Evolutionary conservation across 2,797 vertebrate genomes (phyloP), one percentile per base, ranked within the genome.

Genomic region (Epinephelus malabaricus): DNA sequence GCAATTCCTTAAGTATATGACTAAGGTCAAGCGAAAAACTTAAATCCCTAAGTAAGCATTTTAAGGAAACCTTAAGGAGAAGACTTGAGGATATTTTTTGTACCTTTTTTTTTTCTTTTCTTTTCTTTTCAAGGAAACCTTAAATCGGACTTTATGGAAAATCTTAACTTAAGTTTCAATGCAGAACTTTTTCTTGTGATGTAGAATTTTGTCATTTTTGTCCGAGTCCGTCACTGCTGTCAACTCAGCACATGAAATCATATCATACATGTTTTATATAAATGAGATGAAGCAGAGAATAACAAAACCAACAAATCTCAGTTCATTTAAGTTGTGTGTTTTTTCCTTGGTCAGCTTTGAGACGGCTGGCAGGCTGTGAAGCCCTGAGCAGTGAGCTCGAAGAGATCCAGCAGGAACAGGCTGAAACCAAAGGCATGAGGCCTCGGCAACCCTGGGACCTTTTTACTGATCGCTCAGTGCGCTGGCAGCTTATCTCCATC

Each of bases 371-470:
- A 58, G 97, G 97, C 30, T 92, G 89, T 38, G 82, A 84, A 1
- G 96, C 96, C 61, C 81, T 96, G 78, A 92, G 62, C 3, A 88
- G 53, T 0, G 97, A 99, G 92, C 89, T 98, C 50, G 94, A 95
- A 15, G 97, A 99, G 87, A 96, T 98, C 82, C 89, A 96, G 85
- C 93, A 95, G 70, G 97, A 98, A 59, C 95, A 96, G 74, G 93
- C 91, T 0, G 95, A 96, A 14, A 92, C 91, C 49, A 90, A 78
- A 79, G 97, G 95, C 43, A 81, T 91, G 76, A 91, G 69, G 4
- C 82, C 95, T 0, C 92, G 88, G 64, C 88, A 83, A 3, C 96
- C 95, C 0, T 97, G 96, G 96, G 96, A 97, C 59, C 95, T 98
- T 10, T 91, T 97, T 27, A 59, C 46, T 14, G 96, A 96, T 18